Percentiles rank a stretch among this genome's conserved stretches.
phyloP scores from a whole-genome alignment of 2,113 vertebrate species.

The Anguilla japonica region DNA sequence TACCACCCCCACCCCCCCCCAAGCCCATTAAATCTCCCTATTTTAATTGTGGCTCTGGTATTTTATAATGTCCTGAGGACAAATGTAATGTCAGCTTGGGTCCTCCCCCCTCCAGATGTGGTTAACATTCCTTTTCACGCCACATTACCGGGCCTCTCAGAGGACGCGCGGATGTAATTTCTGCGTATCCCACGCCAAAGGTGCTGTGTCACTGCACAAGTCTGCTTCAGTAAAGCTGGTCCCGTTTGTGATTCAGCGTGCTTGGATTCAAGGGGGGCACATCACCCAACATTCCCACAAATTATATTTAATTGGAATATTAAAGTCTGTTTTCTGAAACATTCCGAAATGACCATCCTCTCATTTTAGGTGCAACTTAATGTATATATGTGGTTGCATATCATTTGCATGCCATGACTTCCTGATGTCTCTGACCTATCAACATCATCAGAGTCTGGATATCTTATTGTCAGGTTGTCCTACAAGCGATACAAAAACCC shows the following conservation, averaged over 20 bases:
- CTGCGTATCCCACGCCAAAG: slow-evolving; percentile 39
- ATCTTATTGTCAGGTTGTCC: too few relatives aligned
- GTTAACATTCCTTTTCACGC: slow-evolving; percentile 48
- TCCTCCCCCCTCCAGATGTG: slow-evolving; percentile 3
- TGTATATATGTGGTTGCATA: too few relatives aligned
- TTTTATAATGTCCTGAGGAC: slow-evolving; percentile 49
- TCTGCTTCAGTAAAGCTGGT: slow-evolving; percentile 18
- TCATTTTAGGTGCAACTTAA: not conserved
- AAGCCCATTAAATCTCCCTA: not conserved
- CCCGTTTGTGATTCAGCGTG: not conserved
- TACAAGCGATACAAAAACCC: too few relatives aligned
- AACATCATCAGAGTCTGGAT: too few relatives aligned
- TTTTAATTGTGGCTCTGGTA: slow-evolving; percentile 48
- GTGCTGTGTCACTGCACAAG: slow-evolving; percentile 36
- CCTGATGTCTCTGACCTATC: too few relatives aligned
- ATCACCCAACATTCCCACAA: not conserved
- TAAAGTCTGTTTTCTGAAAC: too few relatives aligned
- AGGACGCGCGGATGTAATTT: slow-evolving; percentile 39
- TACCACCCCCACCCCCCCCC: not conserved
- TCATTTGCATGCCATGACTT: too few relatives aligned
- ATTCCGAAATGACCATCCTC: not conserved
- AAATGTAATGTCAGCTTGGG: slow-evolving; percentile 44
- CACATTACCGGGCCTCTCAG: slow-evolving; percentile 43
- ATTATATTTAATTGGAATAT: not conserved
- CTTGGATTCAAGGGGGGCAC: not conserved